Base-by-base conservation (phyloP, 30 jellyfish, hydroid and myxozoan genomes). In the Aurelia aurita region DNA sequence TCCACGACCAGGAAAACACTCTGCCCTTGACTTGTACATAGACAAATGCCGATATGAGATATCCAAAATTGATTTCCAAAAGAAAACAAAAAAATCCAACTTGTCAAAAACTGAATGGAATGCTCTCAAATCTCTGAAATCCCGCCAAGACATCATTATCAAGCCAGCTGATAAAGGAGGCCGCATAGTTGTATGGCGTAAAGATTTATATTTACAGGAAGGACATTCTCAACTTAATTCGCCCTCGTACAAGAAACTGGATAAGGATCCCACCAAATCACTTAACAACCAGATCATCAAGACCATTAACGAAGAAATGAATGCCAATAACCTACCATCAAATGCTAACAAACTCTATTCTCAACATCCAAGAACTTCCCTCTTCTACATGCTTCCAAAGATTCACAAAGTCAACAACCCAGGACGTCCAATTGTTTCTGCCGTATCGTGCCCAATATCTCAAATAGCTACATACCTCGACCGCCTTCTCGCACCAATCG, bases 91-190 rank as follows among this genome's bases (percentile, higher is more conserved):
- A 9, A 67, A n/a, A 10, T 25, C 20, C 1, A 67, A 67, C 79
- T 59, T 67, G 3, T 2, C 60, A 3, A 31, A 22, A 15, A 16
- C 3, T 31, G 84, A 72, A 72, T 20, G 34, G 34, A 14, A 18
- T 1, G 84, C 84, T 1, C 84, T 74, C 27, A 58, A 39, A 9
- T 18, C 28, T 5, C 75, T 74, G 13, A 74, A 74, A 53, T 27
- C 27, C 54, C 53, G 75, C 2, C 26, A 27, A 18, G 74, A 55
- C 3, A 49, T 49, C 75, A 73, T 72, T 18, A 72, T 72, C 57
- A 72, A 51, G 28, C 74, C 86, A 49, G 64, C 77, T 6, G 86
- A 74, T 27, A 1, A 74, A 28, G 86, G 86, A 7, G 86, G 74
- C 16, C 34, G 74, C 7, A 74, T 74, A 2, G 86, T 74, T 58